These are phyloP conservation scores for Gastrophryne carolinensis DNA, from an alignment of 2,797 vertebrate species.

Conservation along the genomic window DNA sequence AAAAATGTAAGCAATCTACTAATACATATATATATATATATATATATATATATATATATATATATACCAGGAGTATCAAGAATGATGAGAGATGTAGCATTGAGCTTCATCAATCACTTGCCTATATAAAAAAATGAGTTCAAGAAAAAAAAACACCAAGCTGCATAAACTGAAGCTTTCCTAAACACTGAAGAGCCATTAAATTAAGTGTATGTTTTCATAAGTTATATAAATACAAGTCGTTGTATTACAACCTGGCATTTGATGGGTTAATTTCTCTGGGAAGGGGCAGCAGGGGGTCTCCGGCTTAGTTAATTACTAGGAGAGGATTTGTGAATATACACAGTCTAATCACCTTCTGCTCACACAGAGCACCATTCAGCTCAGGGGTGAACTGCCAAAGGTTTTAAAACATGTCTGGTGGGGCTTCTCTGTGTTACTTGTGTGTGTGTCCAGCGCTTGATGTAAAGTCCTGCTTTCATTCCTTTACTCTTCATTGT, in stretches of 20 bases:
- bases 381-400: conserved; percentile 16
- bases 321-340: conserved; percentile 17
- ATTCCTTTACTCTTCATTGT: no score
- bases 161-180: background rate
- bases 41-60: no score
- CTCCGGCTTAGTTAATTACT: background rate
- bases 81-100: no score
- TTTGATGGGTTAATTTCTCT: conserved; percentile 15
- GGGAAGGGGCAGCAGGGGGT: background rate
- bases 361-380: conserved; percentile 16
- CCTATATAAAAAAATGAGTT: no score
- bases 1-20: no score
- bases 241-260: background rate
- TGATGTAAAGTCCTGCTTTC: background rate
- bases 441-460: background rate
- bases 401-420: conserved; percentile 25
- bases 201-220: background rate
- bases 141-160: no score
- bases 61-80: no score
- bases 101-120: no score
- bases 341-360: conserved; percentile 8
- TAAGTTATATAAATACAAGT: background rate
- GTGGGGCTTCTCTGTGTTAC: conserved; percentile 13
- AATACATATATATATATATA: no score
- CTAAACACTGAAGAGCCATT: background rate